phyloP scores from a whole-genome alignment of 2,113 vertebrate genomes.

The Poeciliopsis prolifica region DNA sequence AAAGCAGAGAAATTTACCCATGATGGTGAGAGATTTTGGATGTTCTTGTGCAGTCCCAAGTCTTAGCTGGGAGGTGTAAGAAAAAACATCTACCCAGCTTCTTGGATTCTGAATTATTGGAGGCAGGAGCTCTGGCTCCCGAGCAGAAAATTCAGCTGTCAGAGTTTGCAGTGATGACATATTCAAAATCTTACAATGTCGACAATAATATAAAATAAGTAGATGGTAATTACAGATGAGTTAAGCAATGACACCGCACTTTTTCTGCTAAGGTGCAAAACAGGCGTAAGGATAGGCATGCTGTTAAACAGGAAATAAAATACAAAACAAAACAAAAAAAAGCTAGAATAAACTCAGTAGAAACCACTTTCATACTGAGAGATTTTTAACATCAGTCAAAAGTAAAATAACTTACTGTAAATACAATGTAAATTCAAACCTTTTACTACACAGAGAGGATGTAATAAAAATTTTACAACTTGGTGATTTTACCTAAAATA shows the following conservation, averaged over 20 bases:
- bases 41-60: slow-evolving; percentile 43
- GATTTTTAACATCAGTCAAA: slow-evolving; percentile 52
- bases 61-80: slow-evolving; percentile 18
- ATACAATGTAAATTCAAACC: slow-evolving; percentile 70
- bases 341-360: slow-evolving; percentile 60
- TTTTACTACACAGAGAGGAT: slow-evolving; percentile 56
- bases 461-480: slow-evolving; percentile 67
- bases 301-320: slow-evolving; percentile 43
- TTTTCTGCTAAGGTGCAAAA: slow-evolving; percentile 66
- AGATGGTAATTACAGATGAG: slow-evolving; percentile 71
- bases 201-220: slow-evolving; percentile 71
- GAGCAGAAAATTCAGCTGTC: slow-evolving; percentile 48
- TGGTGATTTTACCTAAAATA: slow-evolving; percentile 48
- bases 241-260: slow-evolving; percentile 57
- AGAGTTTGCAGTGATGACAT: slow-evolving; percentile 41
- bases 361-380: slow-evolving; percentile 59
- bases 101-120: slow-evolving; percentile 17
- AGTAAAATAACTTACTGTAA: slow-evolving; percentile 76
- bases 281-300: slow-evolving; percentile 53
- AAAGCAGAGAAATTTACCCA: slow-evolving; percentile 49
- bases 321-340: slow-evolving; percentile 3
- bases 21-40: slow-evolving; percentile 44
- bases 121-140: slow-evolving; percentile 43
- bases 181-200: slow-evolving; percentile 64
- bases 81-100: not conserved